Conservation (phyloP, 30 jellyfish, hydroid and myxozoan species). For the Hydra vulgaris region DNA sequence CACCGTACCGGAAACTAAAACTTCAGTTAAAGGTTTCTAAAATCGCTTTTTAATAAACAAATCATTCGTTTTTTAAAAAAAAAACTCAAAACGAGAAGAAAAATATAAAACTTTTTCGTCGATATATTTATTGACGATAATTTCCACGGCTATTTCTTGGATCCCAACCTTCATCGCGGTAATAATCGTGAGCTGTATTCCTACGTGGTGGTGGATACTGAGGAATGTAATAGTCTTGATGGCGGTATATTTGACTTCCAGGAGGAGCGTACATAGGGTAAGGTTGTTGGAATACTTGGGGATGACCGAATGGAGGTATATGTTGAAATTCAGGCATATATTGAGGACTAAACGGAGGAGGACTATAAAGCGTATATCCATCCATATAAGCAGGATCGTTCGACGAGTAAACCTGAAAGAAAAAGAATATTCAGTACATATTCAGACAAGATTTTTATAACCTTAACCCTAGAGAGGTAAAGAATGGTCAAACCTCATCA, state of each 20-base stretch:
- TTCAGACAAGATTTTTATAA: not conserved
- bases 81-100: too few relatives aligned
- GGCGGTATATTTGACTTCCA: constrained; percentile 28
- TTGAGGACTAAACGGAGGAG: constrained; percentile 42
- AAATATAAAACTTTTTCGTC: too few relatives aligned
- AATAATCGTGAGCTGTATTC: constrained; percentile 14
- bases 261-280: constrained; percentile 21
- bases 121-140: not conserved
- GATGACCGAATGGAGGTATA: constrained; percentile 50
- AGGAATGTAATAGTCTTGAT: constrained; percentile 17
- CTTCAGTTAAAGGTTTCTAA: too few relatives aligned
- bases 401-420: constrained; percentile 6
- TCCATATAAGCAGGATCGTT: constrained; percentile 20
- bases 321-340: constrained; percentile 64
- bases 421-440: not conserved
- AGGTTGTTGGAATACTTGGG: constrained; percentile 33
- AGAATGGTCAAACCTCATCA: not conserved
- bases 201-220: constrained; percentile 31
- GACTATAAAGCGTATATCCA: constrained; percentile 31
- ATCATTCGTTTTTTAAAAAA: too few relatives aligned
- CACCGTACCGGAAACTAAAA: too few relatives aligned
- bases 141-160: constrained; percentile 3
- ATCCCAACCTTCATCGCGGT: not conserved
- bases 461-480: not conserved
- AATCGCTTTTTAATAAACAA: too few relatives aligned